These are phyloP conservation scores for Drosophila putrida DNA, from an alignment of 2,888 invertebrate species.

Conservation along the genomic window DNA sequence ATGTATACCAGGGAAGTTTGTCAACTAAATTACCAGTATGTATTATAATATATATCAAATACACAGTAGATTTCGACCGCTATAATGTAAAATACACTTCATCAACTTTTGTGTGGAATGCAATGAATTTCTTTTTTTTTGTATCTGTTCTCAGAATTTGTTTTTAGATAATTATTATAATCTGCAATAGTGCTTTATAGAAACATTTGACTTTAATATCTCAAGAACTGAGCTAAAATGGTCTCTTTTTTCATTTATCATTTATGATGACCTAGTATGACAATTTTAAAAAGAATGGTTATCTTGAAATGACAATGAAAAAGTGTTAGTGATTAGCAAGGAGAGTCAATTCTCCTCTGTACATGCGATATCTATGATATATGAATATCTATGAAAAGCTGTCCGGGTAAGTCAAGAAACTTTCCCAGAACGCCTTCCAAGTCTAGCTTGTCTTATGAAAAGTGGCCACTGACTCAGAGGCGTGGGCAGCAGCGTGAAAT, in stretches of 20 bases:
- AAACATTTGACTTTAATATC: slow-evolving; percentile 5
- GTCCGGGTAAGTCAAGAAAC: slow-evolving; percentile 33
- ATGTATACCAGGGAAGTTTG: no score
- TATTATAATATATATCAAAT: no score
- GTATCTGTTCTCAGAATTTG: neutral
- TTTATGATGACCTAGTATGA: neutral
- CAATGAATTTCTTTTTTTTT: neutral
- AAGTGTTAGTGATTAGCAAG: slow-evolving; percentile 40
- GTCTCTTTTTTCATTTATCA: slow-evolving; percentile 6
- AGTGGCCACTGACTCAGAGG: slow-evolving; percentile 20
- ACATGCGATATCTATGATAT: no score
- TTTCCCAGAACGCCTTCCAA: slow-evolving; percentile 48
- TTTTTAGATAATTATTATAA: neutral
- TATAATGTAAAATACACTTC: no score
- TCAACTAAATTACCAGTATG: no score
- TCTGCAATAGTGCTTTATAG: slow-evolving; percentile 2
- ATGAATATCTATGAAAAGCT: slow-evolving; percentile 32
- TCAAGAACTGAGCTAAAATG: neutral
- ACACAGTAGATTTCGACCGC: no score
- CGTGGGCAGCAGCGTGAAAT: slow-evolving; percentile 56
- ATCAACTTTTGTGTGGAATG: no score
- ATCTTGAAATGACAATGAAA: slow-evolving; percentile 20
- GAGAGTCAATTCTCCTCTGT: slow-evolving; percentile 6
- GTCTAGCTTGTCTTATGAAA: slow-evolving; percentile 16
- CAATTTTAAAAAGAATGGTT: slow-evolving; percentile 20